Percentiles rank a stretch among this genome's conserved stretches.
These are phyloP conservation scores for Apostichopus californicus DNA, from an alignment of 35 echinoderm and acorn worm genomes.

Conservation along the genomic window DNA sequence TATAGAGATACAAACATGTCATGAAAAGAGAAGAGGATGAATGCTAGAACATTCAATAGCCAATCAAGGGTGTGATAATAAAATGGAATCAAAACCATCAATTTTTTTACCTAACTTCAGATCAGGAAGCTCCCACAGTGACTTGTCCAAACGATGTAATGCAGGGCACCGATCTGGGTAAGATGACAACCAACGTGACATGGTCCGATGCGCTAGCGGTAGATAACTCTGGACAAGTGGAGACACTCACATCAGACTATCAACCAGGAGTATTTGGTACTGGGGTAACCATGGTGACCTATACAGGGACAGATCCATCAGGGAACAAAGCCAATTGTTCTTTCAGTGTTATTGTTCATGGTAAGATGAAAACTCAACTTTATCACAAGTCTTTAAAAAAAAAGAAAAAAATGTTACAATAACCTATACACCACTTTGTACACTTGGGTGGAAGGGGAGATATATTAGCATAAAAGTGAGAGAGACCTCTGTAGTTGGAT, in stretches of 20 bases:
- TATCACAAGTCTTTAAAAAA: too few relatives aligned
- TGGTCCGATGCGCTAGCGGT: background rate
- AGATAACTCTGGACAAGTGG: background rate
- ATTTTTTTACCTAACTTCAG: background rate
- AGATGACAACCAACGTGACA: background rate
- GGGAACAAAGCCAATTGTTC: constrained; percentile 1
- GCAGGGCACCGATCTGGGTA: background rate
- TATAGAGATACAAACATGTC: too few relatives aligned
- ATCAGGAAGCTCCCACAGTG: background rate
- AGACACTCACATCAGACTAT: background rate
- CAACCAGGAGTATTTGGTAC: background rate
- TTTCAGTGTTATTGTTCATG: constrained; percentile 1
- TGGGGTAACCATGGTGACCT: background rate
- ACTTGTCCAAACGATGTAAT: background rate
- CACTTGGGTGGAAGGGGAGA: too few relatives aligned
- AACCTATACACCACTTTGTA: too few relatives aligned
- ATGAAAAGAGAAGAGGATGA: too few relatives aligned
- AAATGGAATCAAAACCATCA: background rate
- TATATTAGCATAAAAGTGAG: too few relatives aligned
- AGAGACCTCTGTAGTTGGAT: too few relatives aligned
- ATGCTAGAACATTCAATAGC: too few relatives aligned
- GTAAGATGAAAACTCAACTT: background rate
- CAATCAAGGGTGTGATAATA: too few relatives aligned
- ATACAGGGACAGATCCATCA: background rate
- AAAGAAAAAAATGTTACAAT: too few relatives aligned